Evolutionary conservation across 2,113 vertebrate genomes (phyloP).

Genomic region (Microcebus tavaratra): DNA sequence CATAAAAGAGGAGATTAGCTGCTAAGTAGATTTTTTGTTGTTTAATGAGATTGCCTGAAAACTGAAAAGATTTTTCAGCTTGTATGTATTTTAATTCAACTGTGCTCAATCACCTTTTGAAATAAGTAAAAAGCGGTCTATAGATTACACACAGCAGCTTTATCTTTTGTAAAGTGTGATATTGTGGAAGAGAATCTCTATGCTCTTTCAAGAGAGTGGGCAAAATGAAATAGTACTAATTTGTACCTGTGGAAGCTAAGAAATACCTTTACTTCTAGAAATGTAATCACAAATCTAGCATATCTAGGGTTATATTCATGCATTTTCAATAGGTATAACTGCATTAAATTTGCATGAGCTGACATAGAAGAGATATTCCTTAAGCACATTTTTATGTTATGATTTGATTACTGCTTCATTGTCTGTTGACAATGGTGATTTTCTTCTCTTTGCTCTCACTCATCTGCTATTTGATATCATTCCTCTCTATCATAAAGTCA

Average conservation of each 20-base stretch:
- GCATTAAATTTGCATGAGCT: neutral
- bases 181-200: neutral
- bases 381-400: slow-evolving; percentile 6
- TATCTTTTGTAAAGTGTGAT: slow-evolving; percentile 33
- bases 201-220: neutral
- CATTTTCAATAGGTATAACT: neutral
- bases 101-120: slow-evolving; percentile 29
- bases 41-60: slow-evolving; percentile 60
- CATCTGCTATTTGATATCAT: neutral
- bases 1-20: slow-evolving; percentile 55
- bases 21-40: slow-evolving; percentile 9
- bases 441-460: neutral
- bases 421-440: slow-evolving; percentile 9
- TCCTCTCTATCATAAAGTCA: neutral
- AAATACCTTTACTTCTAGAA: neutral
- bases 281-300: neutral
- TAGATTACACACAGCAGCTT: neutral
- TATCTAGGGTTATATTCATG: neutral
- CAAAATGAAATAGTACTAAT: neutral
- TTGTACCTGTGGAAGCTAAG: neutral
- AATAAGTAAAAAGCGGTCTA: slow-evolving; percentile 29
- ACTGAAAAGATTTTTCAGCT: slow-evolving; percentile 50
- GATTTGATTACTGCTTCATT: neutral
- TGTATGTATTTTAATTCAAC: neutral
- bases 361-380: neutral